Base-by-base conservation (phyloP, 2,888 invertebrate species). In the Liopterus haemorrhoidalis region DNA sequence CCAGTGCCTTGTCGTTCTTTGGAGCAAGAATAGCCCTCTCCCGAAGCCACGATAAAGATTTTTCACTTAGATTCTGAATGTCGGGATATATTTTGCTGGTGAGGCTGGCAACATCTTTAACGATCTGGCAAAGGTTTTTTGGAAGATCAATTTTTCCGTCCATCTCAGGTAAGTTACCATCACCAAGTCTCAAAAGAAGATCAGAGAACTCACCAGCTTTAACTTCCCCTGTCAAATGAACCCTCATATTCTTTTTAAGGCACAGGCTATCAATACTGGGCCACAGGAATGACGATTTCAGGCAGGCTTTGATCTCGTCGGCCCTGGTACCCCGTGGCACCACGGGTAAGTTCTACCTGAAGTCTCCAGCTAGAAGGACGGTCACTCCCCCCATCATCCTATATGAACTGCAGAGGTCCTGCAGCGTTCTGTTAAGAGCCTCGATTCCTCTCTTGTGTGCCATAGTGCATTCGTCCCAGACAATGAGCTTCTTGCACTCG, bases 381-480 rank as follows among this genome's bases (percentile, higher is more conserved):
- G 48, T 40, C 12, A 49, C 31, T 15, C 55, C 52, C 12, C 54
- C 54, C 48, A 52, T 51, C 15, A 49, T 20, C 16, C 46, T 49
- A 31, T 24, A 49, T 19, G 37, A 48, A 18, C 19, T 27, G 6
- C 37, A 19, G 0, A 54, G 9, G 21, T 49, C 50, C 21, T 41
- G 27, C n/a, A 52, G 36, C 12, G 52, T 52, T 4, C 52, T 12
- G 36, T 57, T 48, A 2, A 61, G 30, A 11, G 59, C 57, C 38
- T 61, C 52, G 15, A 60, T 21, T 21, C 40, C 33, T 31, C 24
- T 20, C 36, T 53, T 48, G 39, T 57, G 54, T 6, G 54, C 22
- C 59, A 59, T 58, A 5, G 57, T 54, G 24, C 48, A 44, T 43
- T 62, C 56, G 44, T 61, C 59, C 58, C 54, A 59, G 9, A 62